Percentiles rank a stretch among this genome's conserved stretches.
Evolutionary conservation across 2,888 invertebrate species (phyloP).

Genomic region (Ypsolopha scabrella): DNA sequence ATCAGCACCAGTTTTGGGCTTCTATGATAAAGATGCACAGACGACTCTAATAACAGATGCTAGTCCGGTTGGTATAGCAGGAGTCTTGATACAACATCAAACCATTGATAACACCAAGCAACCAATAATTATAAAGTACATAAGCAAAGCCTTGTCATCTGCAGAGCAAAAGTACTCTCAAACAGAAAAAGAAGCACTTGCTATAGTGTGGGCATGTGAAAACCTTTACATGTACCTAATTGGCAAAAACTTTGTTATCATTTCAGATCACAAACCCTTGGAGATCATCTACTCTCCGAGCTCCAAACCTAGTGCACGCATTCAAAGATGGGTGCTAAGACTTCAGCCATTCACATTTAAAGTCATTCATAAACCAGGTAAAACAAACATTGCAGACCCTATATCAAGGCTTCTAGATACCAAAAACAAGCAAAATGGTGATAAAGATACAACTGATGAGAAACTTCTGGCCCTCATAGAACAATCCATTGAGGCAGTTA

Average conservation of each 20-base stretch:
- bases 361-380: constrained; percentile 8
- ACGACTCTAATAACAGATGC: constrained; percentile 6
- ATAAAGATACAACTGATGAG: constrained; percentile 2
- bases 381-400: no score
- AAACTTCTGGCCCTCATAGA: neutral
- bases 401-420: constrained; percentile 4
- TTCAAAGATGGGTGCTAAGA: constrained; percentile 4
- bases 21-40: neutral
- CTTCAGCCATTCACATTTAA: constrained; percentile 7
- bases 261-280: constrained; percentile 1
- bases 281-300: constrained; percentile 1
- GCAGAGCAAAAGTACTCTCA: constrained; percentile 8
- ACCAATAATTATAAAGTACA: constrained; percentile 1
- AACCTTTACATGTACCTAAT: constrained; percentile 7
- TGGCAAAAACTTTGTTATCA: neutral
- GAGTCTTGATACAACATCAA: constrained; percentile 3
- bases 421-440: neutral
- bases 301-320: constrained; percentile 1
- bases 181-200: constrained; percentile 8
- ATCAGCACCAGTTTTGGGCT: neutral
- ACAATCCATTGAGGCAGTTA: neutral
- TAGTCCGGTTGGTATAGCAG: constrained; percentile 7
- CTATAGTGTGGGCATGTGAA: constrained; percentile 8
- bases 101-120: neutral
- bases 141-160: constrained; percentile 2